phyloP scores from a whole-genome alignment of 2,797 vertebrate genomes.

The Sebastes cheni region DNA sequence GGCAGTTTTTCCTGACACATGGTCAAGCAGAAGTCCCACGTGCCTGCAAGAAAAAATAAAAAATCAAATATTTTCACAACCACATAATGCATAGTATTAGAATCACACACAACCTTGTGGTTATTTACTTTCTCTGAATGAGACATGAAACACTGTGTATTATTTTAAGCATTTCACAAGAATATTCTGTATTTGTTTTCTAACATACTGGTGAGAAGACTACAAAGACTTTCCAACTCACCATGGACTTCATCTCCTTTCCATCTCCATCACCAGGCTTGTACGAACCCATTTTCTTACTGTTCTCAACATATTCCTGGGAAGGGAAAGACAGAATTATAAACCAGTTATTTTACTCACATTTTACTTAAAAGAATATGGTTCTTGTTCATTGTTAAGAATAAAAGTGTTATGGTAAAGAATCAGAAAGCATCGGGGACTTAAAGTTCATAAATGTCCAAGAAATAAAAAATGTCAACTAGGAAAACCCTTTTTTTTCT shows the following conservation, averaged over 20 bases:
- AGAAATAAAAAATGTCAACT: not conserved
- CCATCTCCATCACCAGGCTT: slow-evolving; percentile 80
- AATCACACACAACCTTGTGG: not conserved
- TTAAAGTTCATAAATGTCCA: not conserved
- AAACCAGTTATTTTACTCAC: not conserved
- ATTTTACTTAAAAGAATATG: not conserved
- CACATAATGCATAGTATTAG: not conserved
- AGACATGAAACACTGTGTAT: not conserved
- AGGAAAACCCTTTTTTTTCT: not conserved
- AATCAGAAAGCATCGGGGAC: not conserved
- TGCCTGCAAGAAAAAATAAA: slow-evolving; percentile 85
- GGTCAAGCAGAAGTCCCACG: slow-evolving; percentile 86
- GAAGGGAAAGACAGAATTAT: slow-evolving; percentile 33
- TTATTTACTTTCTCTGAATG: not conserved
- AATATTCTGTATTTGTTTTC: not conserved
- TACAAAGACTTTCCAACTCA: slow-evolving; percentile 76
- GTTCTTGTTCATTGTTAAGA: not conserved
- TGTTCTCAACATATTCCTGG: slow-evolving; percentile 96
- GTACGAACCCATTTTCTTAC: slow-evolving; percentile 85
- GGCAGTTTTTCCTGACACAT: slow-evolving; percentile 70
- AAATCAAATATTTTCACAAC: slow-evolving; percentile 25
- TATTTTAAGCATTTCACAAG: not conserved
- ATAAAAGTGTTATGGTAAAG: not conserved
- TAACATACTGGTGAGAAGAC: not conserved
- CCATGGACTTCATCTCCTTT: slow-evolving; percentile 94